Evolutionary conservation across 92 coral and sea anemone genomes (phyloP), one percentile per base, ranked within the genome.

Genomic region (Epizoanthus scotinus): DNA sequence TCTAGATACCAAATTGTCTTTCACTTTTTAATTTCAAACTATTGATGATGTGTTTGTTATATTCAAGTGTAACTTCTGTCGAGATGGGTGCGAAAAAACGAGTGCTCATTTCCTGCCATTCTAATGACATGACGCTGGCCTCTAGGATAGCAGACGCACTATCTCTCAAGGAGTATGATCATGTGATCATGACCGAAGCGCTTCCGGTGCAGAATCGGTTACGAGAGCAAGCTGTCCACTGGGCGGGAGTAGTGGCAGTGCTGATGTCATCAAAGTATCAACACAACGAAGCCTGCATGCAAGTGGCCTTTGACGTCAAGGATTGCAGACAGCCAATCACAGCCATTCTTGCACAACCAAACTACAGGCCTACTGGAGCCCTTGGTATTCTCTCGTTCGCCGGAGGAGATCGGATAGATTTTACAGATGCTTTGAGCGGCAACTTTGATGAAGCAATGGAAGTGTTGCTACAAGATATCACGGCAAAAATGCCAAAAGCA

Each of bases 281-380:
- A 44, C 81, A 75, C 81, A 75, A 40, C 18, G 56, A 21, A 17
- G 29, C 18, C 38, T 75, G 81, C 31, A 75, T 75, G 81, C 81
- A 75, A 34, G 63, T 75, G 14, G 81, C 81, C 50, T 54, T 40
- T 15, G 81, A 75, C 68, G 40, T 34, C 50, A 75, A 75, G 60
- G 81, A 75, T 59, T 75, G 81, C 26, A 67, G 81, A 9, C 67
- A 59, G 57, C 81, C 81, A 75, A 75, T 60, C 81, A 75, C 69
- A 75, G 81, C 68, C 38, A 54, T 59, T 75, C 68, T 75, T 24
- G 81, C 22, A 24, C 81, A 75, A 18, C 81, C 81, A 27, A 75
- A 75, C 49, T 75, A 58, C 63, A 31, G 62, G 2, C 81, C 81
- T 3, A 20, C 68, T 5, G 81, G 81, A 8, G 54, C 81, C 5